These are phyloP conservation scores for Hippoglossus stenolepis DNA, from an alignment of 2,113 vertebrate genomes.

Conservation along the genomic window DNA sequence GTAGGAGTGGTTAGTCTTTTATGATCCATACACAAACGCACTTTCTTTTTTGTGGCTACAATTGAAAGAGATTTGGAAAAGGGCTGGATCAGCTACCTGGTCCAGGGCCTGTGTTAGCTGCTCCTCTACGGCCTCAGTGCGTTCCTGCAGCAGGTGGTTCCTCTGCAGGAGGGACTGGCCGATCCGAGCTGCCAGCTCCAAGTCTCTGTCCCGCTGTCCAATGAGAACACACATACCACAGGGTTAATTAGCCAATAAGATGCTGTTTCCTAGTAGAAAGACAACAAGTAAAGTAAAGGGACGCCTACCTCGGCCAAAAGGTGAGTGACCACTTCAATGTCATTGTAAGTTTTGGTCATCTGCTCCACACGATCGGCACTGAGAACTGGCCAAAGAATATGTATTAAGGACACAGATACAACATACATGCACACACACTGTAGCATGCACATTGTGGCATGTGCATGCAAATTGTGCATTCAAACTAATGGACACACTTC, in stretches of 20 bases:
- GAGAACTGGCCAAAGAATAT: slow-evolving; percentile 83
- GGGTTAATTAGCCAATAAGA: slow-evolving; percentile 21
- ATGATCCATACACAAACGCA: too few relatives aligned
- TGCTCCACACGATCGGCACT: slow-evolving; percentile 88
- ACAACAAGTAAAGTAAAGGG: neutral
- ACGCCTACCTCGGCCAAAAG: slow-evolving; percentile 91
- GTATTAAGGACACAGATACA: neutral
- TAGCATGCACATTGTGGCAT: too few relatives aligned
- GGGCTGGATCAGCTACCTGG: slow-evolving; percentile 80
- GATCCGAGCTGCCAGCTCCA: slow-evolving; percentile 96
- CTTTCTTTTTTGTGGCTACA: neutral
- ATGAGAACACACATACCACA: neutral
- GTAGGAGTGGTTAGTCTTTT: too few relatives aligned
- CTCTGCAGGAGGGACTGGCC: slow-evolving; percentile 96
- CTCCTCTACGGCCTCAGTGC: slow-evolving; percentile 94
- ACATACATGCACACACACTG: neutral
- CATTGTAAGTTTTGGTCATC: slow-evolving; percentile 91
- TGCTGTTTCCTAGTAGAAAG: neutral
- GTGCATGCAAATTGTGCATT: too few relatives aligned
- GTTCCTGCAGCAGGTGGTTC: slow-evolving; percentile 91
- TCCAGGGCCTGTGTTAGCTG: slow-evolving; percentile 92
- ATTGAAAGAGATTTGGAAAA: neutral
- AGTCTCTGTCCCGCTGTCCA: slow-evolving; percentile 91
- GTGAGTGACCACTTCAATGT: slow-evolving; percentile 92
- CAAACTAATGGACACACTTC: neutral